phyloP scores from a whole-genome alignment of 2,888 invertebrate genomes.

The Priocnemis perturbator region DNA sequence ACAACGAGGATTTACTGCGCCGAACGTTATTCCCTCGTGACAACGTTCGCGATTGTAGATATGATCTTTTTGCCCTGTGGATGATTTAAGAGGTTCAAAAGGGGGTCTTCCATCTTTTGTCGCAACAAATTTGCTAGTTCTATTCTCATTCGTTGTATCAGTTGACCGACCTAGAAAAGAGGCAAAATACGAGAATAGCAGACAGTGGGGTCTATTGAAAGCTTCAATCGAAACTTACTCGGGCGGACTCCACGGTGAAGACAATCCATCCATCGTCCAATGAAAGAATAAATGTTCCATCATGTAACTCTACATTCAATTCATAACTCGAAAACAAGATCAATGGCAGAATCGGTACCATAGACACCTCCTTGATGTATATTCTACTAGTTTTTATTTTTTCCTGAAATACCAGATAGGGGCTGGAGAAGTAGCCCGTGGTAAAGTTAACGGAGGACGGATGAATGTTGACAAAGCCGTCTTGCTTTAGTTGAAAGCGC shows the following conservation, averaged over 20 bases:
- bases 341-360: conserved; percentile 86
- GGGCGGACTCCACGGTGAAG: conserved; percentile 85
- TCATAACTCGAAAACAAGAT: conserved; percentile 82
- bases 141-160: conserved; percentile 85
- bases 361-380: conserved; percentile 87
- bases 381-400: conserved; percentile 88
- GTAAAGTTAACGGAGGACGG: conserved; percentile 86
- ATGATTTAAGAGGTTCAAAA: conserved; percentile 82
- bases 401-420: conserved; percentile 88
- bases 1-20: no score
- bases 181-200: conserved; percentile 14
- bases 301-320: conserved; percentile 84
- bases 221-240: conserved; percentile 78
- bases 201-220: no score
- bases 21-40: conserved; percentile 71
- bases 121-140: conserved; percentile 87
- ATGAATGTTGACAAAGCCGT: conserved; percentile 84
- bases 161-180: conserved; percentile 83
- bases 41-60: conserved; percentile 84
- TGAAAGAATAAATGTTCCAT: conserved; percentile 84
- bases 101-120: conserved; percentile 89
- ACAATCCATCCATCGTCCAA: conserved; percentile 90
- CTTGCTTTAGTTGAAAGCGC: conserved; percentile 84
- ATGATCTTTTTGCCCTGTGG: conserved; percentile 86
- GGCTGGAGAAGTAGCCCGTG: conserved; percentile 82